phyloP scores from a whole-genome alignment of 1,140 invertebrate species.

The Pomacea maculata region DNA sequence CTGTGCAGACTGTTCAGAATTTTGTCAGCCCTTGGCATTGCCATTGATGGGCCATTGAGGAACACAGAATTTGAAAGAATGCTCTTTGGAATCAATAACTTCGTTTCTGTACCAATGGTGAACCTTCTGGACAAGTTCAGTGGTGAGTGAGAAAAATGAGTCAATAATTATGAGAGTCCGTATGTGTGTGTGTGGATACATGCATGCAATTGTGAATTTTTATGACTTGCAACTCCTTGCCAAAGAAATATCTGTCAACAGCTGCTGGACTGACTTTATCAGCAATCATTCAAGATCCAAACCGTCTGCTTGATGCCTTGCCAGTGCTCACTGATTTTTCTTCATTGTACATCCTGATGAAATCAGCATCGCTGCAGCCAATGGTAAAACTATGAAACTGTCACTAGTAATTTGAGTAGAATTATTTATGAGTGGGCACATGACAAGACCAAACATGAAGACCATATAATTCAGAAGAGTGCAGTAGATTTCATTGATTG shows the following conservation, averaged over 20 bases:
- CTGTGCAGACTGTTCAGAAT: slow-evolving; percentile 28
- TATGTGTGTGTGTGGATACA: too few species aligned
- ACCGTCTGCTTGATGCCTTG: slow-evolving; percentile 13
- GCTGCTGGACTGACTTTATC: slow-evolving; percentile 21
- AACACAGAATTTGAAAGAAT: slow-evolving; percentile 8
- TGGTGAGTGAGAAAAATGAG: slow-evolving; percentile 5
- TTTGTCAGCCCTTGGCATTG: slow-evolving; percentile 24
- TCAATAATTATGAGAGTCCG: neutral
- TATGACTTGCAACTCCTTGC: too few species aligned
- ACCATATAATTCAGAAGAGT: too few species aligned
- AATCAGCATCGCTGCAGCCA: slow-evolving; percentile 3
- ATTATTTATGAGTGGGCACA: too few species aligned
- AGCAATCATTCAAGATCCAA: slow-evolving; percentile 15
- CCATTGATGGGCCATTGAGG: slow-evolving; percentile 19
- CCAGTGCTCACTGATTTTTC: slow-evolving; percentile 8
- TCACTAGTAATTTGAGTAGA: too few species aligned
- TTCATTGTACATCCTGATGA: neutral
- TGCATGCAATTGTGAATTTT: too few species aligned
- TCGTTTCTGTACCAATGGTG: slow-evolving; percentile 20
- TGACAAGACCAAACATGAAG: too few species aligned
- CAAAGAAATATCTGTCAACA: neutral
- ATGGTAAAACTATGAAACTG: neutral
- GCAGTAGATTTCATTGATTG: too few species aligned
- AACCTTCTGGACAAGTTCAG: slow-evolving; percentile 20
- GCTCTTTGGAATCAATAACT: slow-evolving; percentile 20